Evolutionary conservation across 2,888 invertebrate genomes (phyloP), one percentile per base, ranked within the genome.

Genomic region (Pegoplata infirma): DNA sequence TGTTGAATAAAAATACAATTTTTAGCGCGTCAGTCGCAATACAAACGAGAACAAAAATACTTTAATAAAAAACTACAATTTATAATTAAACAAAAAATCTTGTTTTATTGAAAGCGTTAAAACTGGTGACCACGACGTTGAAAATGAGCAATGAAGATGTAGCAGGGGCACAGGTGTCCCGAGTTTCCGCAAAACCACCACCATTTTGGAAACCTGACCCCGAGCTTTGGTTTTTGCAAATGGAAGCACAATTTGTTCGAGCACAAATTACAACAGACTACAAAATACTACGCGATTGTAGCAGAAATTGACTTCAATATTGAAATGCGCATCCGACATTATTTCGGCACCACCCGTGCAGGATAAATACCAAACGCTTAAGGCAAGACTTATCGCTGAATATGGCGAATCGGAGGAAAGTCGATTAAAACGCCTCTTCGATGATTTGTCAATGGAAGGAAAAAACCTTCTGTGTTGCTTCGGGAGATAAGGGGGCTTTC

Each of bases 401-500:
- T 49, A n/a, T n/a, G n/a, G n/a, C n/a, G n/a, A n/a, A 8, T 49
- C 14, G 1, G 49, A 63, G 3, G 19, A 21, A 19, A 19, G 3
- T 12, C 63, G 63, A 49, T 63, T 49, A 8, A 63, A 49, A 19
- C 32, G 63, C 2, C 2, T 63, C 0, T 61, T 61, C 12, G 46
- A 21, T 8, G 47, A 36, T 5, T n/a, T 32, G 14, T 1, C 49
- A 3, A 21, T 36, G 1, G 63, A 36, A 5, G 63, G 32, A 10
- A 63, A 63, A 63, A 63, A 49, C 63, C 21, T 32, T 63, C 49
- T 10, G 32, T 8, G 10, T n/a, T 63, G 49, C n/a, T 63, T 17
- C 21, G 47, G 6, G 63, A 63, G n/a, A 51, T 63, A 0, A 49
- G 19, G 12, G 46, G 28, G 3, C 46, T 32, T 3, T 28, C 49